These are phyloP conservation scores for Ptychobarbus kaznakovi DNA, from an alignment of 2,797 vertebrate species.

Conservation along the genomic window DNA sequence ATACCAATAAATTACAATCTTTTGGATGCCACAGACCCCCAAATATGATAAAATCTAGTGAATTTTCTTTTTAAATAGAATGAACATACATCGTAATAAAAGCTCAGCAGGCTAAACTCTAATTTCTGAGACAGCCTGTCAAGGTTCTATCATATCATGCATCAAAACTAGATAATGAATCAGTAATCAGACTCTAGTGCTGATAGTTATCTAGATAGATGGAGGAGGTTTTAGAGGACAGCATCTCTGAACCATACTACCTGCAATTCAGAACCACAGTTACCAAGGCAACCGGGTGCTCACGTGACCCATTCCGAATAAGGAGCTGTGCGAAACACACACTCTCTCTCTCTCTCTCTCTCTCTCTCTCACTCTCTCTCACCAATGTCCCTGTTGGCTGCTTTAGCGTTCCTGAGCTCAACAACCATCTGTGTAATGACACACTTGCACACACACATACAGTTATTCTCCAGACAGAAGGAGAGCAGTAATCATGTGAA, in stretches of 20 bases:
- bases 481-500: slow-evolving; percentile 27
- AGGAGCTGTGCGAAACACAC: slow-evolving; percentile 25
- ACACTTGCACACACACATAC: slow-evolving; percentile 38
- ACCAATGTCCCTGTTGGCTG: slow-evolving; percentile 31
- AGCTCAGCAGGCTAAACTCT: background rate
- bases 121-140: slow-evolving; percentile 8
- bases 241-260: slow-evolving; percentile 43
- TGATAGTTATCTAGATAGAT: slow-evolving; percentile 27
- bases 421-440: slow-evolving; percentile 50
- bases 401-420: slow-evolving; percentile 45
- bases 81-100: background rate
- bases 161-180: slow-evolving; percentile 41
- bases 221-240: slow-evolving; percentile 5
- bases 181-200: slow-evolving; percentile 29
- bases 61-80: no score
- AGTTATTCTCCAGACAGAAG: slow-evolving; percentile 39
- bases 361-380: background rate
- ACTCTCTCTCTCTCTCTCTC: slow-evolving; percentile 10
- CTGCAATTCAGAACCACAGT: slow-evolving; percentile 55
- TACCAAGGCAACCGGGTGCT: slow-evolving; percentile 54
- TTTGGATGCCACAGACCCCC: background rate
- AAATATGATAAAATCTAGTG: background rate
- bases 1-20: background rate
- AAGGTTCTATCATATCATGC: slow-evolving; percentile 22
- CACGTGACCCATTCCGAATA: slow-evolving; percentile 50